phyloP scores from a whole-genome alignment of 2,888 invertebrate species.

The Idaea dimidiata region DNA sequence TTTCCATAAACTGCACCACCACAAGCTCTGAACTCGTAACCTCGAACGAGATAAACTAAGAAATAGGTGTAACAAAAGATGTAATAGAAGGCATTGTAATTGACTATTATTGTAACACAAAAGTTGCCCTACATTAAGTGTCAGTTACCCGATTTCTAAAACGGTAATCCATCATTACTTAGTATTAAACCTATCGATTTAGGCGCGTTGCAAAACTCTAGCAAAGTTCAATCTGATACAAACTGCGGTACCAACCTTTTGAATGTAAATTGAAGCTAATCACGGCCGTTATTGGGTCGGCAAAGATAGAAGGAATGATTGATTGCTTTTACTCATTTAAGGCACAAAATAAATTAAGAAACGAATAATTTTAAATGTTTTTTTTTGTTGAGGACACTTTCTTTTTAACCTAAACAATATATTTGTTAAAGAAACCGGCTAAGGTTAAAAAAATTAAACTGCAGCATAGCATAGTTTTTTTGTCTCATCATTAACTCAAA shows the following conservation, averaged over 20 bases:
- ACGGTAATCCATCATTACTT: not conserved
- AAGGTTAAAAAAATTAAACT: too few species aligned
- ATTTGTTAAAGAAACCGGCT: too few species aligned
- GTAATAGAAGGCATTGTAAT: not conserved
- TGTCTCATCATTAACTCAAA: too few species aligned
- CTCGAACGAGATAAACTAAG: too few species aligned
- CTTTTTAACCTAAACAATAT: too few species aligned
- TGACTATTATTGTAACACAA: not conserved
- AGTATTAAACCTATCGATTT: not conserved
- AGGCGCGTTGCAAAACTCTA: not conserved
- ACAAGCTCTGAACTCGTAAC: too few species aligned
- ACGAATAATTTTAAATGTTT: too few species aligned
- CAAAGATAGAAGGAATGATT: not conserved
- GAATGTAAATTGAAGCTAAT: not conserved
- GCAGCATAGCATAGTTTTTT: too few species aligned
- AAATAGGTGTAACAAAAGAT: too few species aligned
- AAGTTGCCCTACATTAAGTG: not conserved
- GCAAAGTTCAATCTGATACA: not conserved
- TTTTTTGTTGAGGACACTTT: not conserved
- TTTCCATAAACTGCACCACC: too few species aligned
- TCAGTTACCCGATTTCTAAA: not conserved
- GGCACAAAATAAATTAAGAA: too few species aligned
- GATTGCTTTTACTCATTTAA: not conserved
- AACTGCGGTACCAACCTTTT: not conserved
- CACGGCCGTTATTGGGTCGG: not conserved